A percentile compares a stretch with the other conserved stretches of the same genome.
phyloP scores from a whole-genome alignment of 2,797 vertebrate genomes.

The Melanotaenia trifasciata region DNA sequence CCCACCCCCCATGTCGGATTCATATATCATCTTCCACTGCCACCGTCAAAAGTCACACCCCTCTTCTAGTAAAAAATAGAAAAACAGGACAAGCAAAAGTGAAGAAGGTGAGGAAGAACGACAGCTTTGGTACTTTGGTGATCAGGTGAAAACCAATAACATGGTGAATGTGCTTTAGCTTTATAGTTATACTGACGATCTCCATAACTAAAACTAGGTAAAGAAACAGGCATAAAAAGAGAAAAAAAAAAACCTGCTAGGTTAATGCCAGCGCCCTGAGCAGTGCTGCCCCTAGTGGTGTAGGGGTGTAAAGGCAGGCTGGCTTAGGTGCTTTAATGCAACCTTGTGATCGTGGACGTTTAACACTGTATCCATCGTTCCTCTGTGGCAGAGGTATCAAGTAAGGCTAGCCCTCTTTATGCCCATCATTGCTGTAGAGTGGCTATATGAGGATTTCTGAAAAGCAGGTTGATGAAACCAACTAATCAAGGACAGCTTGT shows the following conservation, averaged over 20 bases:
- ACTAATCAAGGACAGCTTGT: constrained; percentile 29
- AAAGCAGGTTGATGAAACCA: constrained; percentile 58
- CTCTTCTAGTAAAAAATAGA: constrained; percentile 2
- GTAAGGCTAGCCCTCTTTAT: constrained; percentile 65
- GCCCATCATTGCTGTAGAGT: constrained; percentile 57
- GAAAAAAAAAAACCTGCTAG: constrained; percentile 35
- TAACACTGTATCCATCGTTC: constrained; percentile 61
- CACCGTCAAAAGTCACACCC: constrained; percentile 22
- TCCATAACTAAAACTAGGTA: constrained; percentile 35
- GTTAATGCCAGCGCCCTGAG: constrained; percentile 73
- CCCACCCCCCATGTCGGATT: constrained; percentile 15
- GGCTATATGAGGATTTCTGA: constrained; percentile 59
- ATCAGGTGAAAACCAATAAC: constrained; percentile 46
- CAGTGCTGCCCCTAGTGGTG: constrained; percentile 76
- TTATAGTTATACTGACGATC: constrained; percentile 33
- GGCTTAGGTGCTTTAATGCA: constrained; percentile 64
- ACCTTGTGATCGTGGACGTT: constrained; percentile 65
- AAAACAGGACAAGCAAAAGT: constrained; percentile 9
- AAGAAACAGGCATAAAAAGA: constrained; percentile 46
- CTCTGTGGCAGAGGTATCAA: constrained; percentile 61
- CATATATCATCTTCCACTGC: constrained; percentile 14
- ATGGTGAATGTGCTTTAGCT: constrained; percentile 37
- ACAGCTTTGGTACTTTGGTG: constrained; percentile 76
- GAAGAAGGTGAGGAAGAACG: constrained; percentile 52
- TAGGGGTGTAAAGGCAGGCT: constrained; percentile 80